A percentile compares a stretch with the other conserved stretches of the same genome.
These are phyloP conservation scores for Sceloporus tristichus DNA, from an alignment of 2,113 vertebrate genomes.

Conservation along the genomic window DNA sequence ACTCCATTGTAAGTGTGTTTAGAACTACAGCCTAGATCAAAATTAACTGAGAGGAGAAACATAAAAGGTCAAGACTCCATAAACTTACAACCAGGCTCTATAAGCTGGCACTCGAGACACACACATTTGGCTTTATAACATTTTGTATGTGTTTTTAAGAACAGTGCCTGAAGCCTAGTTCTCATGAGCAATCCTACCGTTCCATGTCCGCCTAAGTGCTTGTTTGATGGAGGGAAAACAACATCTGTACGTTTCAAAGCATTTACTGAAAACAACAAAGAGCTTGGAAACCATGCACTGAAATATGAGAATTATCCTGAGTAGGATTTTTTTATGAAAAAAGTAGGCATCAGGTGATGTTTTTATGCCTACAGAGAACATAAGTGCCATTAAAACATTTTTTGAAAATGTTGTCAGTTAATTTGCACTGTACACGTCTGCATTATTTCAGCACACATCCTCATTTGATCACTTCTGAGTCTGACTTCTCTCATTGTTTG, in stretches of 20 bases:
- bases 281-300: conserved; percentile 26
- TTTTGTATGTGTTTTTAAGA: conserved; percentile 54
- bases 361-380: conserved; percentile 7
- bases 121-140: conserved; percentile 41
- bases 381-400: conserved; percentile 5
- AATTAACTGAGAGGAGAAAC: conserved; percentile 52
- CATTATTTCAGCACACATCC: conserved; percentile 20
- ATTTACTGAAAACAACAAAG: conserved; percentile 33
- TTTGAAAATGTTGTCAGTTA: conserved; percentile 14
- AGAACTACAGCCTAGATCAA: conserved; percentile 37
- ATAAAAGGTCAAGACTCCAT: conserved; percentile 40
- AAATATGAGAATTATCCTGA: conserved; percentile 29
- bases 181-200: conserved; percentile 40
- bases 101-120: conserved; percentile 24
- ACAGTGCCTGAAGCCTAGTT: conserved; percentile 32
- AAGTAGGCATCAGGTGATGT: conserved; percentile 29
- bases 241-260: conserved; percentile 16
- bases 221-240: conserved; percentile 41
- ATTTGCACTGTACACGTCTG: conserved; percentile 7
- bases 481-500: background rate
- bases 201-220: conserved; percentile 20
- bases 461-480: background rate
- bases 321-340: conserved; percentile 1
- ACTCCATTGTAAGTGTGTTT: conserved; percentile 3
- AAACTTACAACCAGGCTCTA: conserved; percentile 11